Evolutionary conservation across 2,797 vertebrate species (phyloP), one percentile per base, ranked within the genome.

Genomic region (Acanthis flammea): DNA sequence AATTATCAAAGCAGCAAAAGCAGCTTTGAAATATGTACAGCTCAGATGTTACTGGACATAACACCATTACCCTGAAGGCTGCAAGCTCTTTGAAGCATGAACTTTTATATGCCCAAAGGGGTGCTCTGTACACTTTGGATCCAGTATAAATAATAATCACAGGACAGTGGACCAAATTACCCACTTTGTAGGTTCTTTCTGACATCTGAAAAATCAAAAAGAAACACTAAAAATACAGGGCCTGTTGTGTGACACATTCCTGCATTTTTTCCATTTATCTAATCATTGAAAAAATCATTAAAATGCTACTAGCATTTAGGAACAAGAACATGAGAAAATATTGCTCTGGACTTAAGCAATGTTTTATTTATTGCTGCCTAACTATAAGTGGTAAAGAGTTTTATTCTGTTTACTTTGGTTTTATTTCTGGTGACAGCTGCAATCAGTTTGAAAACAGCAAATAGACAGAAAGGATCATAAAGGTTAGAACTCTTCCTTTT

Each of bases 401-500:
- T 86, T 54, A 80, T 95, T 86, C 79, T 60, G 37, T 85, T 92
- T 44, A 58, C 57, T 77, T 76, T 88, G 66, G 51, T 91, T 96
- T 89, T 85, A 92, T 92, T 93, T 78, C 86, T 95, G 54, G 37
- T 75, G 94, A 93, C 90, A 94, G 92, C 65, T 75, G 62, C 77
- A 87, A 94, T 89, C 67, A 57, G 86, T 92, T 88, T 74, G 68
- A 89, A 89, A 73, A 77, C 90, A 74, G 61, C 54, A 93, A 95
- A 93, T 60, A 86, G 89, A 94, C n/a, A 80, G 86, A 92, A 91
- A 91, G 88, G 90, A 95, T 95, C 88, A 57, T 85, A 94, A 94
- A 96, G 95, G 96, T 94, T 96, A 95, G 87, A 93, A 74, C 33
- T 55, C 81, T 82, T 85, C 71, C 88, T 95, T 88, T 94, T 74